Conservation (phyloP, 2,888 invertebrate genomes). For the Epirrhoe alternata region DNA sequence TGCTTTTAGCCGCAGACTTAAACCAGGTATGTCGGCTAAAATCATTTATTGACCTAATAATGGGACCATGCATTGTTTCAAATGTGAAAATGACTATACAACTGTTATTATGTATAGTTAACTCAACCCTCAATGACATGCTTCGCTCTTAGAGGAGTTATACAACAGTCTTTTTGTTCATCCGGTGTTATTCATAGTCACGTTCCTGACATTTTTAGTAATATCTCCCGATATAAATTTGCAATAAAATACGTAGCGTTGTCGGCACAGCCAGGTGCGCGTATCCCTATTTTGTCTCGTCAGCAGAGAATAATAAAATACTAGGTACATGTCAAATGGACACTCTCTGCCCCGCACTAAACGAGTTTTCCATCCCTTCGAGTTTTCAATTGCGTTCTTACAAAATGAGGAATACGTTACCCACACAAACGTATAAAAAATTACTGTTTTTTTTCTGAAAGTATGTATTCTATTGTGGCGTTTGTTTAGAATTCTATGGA, state of each 20-base stretch:
- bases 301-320: slow-evolving; percentile 53
- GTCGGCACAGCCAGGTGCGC: slow-evolving; percentile 72
- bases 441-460: too few species aligned
- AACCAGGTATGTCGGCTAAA: background rate
- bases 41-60: background rate
- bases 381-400: too few species aligned
- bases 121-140: background rate
- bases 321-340: too few species aligned
- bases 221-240: slow-evolving; percentile 57
- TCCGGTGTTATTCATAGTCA: slow-evolving; percentile 44
- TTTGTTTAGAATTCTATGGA: too few species aligned
- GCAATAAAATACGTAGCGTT: slow-evolving; percentile 60
- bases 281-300: slow-evolving; percentile 70
- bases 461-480: too few species aligned
- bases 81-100: too few species aligned
- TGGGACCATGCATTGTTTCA: background rate
- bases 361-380: too few species aligned
- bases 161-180: background rate
- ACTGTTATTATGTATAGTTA: too few species aligned
- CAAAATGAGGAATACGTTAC: too few species aligned
- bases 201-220: slow-evolving; percentile 58
- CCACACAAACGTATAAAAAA: too few species aligned
- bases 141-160: background rate
- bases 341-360: too few species aligned
- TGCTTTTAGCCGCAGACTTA: slow-evolving; percentile 6